A percentile compares a stretch with the other conserved stretches of the same genome.
These are phyloP conservation scores for Gymnorhina tibicen DNA, from an alignment of 2,113 vertebrate genomes.

Conservation along the genomic window DNA sequence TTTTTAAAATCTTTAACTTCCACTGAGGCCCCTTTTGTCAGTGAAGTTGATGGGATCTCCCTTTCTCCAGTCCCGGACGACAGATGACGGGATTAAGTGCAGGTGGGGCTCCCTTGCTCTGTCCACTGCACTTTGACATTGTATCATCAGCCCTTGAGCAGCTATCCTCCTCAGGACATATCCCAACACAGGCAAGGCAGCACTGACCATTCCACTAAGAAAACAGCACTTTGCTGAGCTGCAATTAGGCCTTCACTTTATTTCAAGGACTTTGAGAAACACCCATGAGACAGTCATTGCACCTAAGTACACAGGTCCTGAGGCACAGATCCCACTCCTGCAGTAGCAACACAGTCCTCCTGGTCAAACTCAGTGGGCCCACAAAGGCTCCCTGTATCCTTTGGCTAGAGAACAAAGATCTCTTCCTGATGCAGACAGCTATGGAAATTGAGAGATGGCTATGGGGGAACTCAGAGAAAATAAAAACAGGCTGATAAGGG, in stretches of 20 bases:
- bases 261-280: background rate
- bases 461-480: background rate
- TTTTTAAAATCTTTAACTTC: background rate
- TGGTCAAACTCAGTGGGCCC: background rate
- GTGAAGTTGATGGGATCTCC: background rate
- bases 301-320: no score
- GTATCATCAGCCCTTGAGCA: background rate
- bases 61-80: background rate
- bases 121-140: background rate
- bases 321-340: background rate
- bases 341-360: background rate
- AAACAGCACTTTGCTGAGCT: background rate
- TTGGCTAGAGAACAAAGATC: background rate
- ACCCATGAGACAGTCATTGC: fast-evolving
- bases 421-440: background rate
- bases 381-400: background rate
- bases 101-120: background rate
- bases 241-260: background rate
- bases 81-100: background rate
- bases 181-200: background rate
- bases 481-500: background rate
- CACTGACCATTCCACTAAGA: background rate
- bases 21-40: background rate
- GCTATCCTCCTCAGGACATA: background rate
- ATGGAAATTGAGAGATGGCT: background rate